Conservation (phyloP, 2,113 vertebrate species). For the Sapayoa aenigma region DNA sequence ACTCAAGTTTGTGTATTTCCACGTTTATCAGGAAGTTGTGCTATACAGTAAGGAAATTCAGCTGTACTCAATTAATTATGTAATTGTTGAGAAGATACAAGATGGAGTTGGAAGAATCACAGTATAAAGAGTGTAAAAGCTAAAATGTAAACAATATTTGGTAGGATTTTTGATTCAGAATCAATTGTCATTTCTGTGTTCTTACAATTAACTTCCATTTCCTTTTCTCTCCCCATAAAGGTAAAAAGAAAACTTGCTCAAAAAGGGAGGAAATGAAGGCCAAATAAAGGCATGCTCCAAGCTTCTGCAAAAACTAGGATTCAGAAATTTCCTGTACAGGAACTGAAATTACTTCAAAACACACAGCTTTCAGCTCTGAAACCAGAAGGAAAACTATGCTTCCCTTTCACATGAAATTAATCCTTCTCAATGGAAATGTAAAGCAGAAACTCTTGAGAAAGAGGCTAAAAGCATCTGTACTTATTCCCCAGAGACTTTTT, state of each 20-base stretch:
- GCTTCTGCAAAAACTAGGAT: conserved; percentile 76
- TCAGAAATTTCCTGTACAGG: conserved; percentile 72
- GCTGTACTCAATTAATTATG: not conserved
- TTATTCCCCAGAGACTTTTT: conserved; percentile 78
- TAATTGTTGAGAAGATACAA: not conserved
- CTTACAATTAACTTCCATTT: not conserved
- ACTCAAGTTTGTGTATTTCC: not conserved
- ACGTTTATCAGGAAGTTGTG: not conserved
- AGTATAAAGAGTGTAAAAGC: not conserved
- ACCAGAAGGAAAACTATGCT: conserved; percentile 75
- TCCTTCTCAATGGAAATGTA: conserved; percentile 70
- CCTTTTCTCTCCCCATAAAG: conserved; percentile 69
- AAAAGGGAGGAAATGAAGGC: conserved; percentile 77
- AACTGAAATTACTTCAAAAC: conserved; percentile 80
- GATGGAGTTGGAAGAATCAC: not conserved
- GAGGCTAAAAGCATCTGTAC: conserved; percentile 79
- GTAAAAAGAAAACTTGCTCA: conserved; percentile 84
- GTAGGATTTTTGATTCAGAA: not conserved
- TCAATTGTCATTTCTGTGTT: not conserved
- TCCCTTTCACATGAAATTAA: conserved; percentile 70
- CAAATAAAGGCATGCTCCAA: conserved; percentile 74
- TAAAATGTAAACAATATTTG: not conserved
- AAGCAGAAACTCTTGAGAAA: conserved; percentile 75
- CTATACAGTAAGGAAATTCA: not conserved
- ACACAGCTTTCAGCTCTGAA: conserved; percentile 85